A percentile compares a stretch with the other conserved stretches of the same genome.
Evolutionary conservation across 1,140 invertebrate genomes (phyloP).

Genomic region (Hyphantria cunea): DNA sequence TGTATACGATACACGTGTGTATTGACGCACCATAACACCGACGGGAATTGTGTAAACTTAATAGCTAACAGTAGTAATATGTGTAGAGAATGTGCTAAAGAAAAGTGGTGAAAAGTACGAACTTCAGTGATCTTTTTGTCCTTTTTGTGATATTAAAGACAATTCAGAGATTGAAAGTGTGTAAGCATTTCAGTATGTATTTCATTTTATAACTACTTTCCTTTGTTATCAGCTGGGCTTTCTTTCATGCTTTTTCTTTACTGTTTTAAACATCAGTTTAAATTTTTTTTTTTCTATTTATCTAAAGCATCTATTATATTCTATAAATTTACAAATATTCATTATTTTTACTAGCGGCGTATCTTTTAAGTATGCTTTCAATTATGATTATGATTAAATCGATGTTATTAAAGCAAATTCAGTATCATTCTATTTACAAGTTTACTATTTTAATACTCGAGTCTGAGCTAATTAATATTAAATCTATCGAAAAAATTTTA

Average conservation of each 20-base stretch:
- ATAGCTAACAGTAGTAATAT: conserved; percentile 36
- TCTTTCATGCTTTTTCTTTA: neutral
- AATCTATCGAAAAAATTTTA: no score
- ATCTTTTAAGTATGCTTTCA: no score
- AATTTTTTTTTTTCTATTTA: no score
- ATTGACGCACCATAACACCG: conserved; percentile 46
- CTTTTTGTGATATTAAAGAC: neutral
- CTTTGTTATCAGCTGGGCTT: neutral
- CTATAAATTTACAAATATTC: no score
- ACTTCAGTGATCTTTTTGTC: conserved; percentile 13
- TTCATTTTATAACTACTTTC: neutral
- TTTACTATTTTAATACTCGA: no score
- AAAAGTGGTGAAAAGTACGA: conserved; percentile 3
- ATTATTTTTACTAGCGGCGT: no score
- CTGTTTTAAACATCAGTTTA: no score
- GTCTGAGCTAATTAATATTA: no score
- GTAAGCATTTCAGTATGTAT: neutral
- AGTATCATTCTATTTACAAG: no score
- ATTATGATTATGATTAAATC: no score
- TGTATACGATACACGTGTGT: conserved; percentile 62
- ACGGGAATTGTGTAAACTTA: conserved; percentile 27
- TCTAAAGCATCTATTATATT: no score
- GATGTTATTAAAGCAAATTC: no score
- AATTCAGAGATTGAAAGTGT: neutral
- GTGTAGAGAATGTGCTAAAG: conserved; percentile 29